Percentiles rank a stretch among this genome's conserved stretches.
phyloP scores from a whole-genome alignment of 2,797 vertebrate species.

The Arnoldichthys spilopterus region DNA sequence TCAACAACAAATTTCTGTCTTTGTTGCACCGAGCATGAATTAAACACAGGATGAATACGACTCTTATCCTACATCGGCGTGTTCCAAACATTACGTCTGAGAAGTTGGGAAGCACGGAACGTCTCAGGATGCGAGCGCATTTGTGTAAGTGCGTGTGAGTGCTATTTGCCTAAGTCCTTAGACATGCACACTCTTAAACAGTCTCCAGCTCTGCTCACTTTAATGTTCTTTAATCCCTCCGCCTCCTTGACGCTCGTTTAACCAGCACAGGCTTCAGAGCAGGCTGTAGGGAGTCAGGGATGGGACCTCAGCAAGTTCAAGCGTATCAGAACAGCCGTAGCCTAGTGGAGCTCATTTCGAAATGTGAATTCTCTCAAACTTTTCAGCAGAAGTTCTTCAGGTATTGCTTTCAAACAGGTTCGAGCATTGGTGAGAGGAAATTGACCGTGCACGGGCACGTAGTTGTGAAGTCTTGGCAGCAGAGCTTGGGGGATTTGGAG shows the following conservation, averaged over 20 bases:
- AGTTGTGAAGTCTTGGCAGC: conserved; percentile 22
- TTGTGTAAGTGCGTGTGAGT: neutral
- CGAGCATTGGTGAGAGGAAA: conserved; percentile 24
- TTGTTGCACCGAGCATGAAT: no score
- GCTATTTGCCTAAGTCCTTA: neutral
- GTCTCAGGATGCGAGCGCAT: neutral
- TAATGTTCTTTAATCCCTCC: conserved; percentile 38
- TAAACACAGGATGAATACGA: no score
- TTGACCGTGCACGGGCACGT: conserved; percentile 30
- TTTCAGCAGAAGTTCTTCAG: conserved; percentile 36
- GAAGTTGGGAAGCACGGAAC: neutral
- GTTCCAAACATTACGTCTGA: neutral
- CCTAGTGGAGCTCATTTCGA: conserved; percentile 5
- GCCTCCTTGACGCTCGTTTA: conserved; percentile 31
- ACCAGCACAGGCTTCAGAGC: neutral
- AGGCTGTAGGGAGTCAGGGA: conserved; percentile 24
- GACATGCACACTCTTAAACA: conserved; percentile 11
- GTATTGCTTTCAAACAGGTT: conserved; percentile 20
- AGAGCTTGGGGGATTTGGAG: conserved; percentile 47
- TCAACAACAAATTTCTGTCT: no score
- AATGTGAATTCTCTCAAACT: conserved; percentile 31
- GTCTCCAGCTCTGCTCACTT: neutral
- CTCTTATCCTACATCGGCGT: no score
- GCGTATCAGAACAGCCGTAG: conserved; percentile 34
- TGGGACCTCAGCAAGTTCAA: conserved; percentile 28